Percentiles rank a stretch among this genome's conserved stretches.
Conservation (phyloP, 2,113 vertebrate species). For the Narcine bancroftii region DNA sequence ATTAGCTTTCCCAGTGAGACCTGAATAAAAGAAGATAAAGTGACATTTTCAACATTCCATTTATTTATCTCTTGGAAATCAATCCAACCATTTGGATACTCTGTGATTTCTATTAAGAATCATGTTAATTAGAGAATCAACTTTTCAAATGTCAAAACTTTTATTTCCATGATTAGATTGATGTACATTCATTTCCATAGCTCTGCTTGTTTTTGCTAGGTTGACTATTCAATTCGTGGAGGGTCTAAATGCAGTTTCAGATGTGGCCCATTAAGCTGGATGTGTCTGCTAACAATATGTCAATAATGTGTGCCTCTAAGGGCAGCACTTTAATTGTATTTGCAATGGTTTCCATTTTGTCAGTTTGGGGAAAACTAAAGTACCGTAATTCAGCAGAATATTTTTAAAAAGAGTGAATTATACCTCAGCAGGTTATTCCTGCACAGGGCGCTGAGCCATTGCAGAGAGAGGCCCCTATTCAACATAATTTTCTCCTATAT, state of each 20-base stretch:
- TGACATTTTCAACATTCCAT: background rate
- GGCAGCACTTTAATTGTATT: conserved; percentile 6
- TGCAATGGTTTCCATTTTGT: background rate
- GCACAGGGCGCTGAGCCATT: background rate
- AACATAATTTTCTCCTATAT: background rate
- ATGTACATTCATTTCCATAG: background rate
- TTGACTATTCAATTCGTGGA: background rate
- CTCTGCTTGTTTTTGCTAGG: conserved; percentile 4
- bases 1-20: no score
- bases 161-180: background rate
- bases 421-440: background rate
- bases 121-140: background rate
- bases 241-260: background rate
- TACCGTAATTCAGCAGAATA: background rate
- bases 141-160: conserved; percentile 20
- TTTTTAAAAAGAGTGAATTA: background rate
- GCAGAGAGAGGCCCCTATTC: background rate
- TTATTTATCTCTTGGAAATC: background rate
- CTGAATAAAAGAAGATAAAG: no score
- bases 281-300: background rate
- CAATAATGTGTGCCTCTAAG: conserved; percentile 25
- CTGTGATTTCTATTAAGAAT: background rate
- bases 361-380: background rate
- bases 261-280: conserved; percentile 11
- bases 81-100: background rate